These are phyloP conservation scores for Macrocentrus cingulum DNA, from an alignment of 1,140 invertebrate genomes.

Conservation along the genomic window DNA sequence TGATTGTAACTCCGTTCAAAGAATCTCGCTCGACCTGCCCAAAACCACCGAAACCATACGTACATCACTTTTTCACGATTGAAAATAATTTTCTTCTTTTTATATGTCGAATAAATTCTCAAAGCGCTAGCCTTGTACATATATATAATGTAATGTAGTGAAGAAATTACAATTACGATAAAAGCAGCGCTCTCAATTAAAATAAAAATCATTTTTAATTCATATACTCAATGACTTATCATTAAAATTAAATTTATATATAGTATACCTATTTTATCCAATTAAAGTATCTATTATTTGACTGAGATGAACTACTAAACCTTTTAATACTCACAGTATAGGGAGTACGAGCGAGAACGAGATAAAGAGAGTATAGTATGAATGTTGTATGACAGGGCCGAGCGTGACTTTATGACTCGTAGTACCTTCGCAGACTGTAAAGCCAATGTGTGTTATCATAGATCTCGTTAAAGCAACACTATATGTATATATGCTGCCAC, in stretches of 20 bases:
- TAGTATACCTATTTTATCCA: no score
- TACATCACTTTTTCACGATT: no score
- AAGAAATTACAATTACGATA: not conserved
- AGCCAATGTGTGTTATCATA: constrained; percentile 44
- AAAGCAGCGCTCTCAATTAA: not conserved
- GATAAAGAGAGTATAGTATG: not conserved
- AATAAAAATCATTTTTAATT: constrained; percentile 2
- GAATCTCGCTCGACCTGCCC: constrained; percentile 10
- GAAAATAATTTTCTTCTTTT: not conserved
- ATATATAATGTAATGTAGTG: constrained; percentile 4
- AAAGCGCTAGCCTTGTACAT: constrained; percentile 1
- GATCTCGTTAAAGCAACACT: constrained; percentile 40
- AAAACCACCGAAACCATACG: no score
- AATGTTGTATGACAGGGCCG: constrained; percentile 25
- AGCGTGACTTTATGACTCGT: constrained; percentile 25
- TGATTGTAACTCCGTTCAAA: constrained; percentile 12
- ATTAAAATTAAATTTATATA: no score
- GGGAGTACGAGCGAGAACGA: not conserved
- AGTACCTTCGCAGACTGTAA: constrained; percentile 30
- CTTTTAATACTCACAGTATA: not conserved
- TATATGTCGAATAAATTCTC: not conserved
- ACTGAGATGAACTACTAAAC: no score
- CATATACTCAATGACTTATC: no score
- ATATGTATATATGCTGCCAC: constrained; percentile 45
- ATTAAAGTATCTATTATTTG: not conserved